Evolutionary conservation across 2,888 invertebrate species (phyloP), one percentile per base, ranked within the genome.

Genomic region (Tiliacea aurago): DNA sequence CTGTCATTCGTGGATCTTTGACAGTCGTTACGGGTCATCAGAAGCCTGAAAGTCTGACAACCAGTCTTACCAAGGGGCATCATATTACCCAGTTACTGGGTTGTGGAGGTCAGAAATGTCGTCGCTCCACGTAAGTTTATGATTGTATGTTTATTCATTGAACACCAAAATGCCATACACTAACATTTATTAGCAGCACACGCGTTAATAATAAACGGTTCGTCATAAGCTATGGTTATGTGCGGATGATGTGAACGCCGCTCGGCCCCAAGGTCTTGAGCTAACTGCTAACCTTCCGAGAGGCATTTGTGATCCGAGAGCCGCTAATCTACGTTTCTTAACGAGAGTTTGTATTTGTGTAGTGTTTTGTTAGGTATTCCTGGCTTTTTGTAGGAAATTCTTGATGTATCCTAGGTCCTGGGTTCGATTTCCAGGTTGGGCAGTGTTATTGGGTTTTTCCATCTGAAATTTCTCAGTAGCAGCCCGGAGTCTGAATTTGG

Each of bases 251-350:
- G 91, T 90, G 90, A 92, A 90, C 90, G 90, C 88, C 86, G 78
- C 82, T 88, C 84, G 82, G 63, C 76, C 45, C 77, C 92, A 93
- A 93, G 93, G 93, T 89, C 86, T 76, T 41, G 23, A 70, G 73
- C 73, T 81, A 88, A 87, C 80, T 76, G 78, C 71, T 86, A 90
- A 92, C 92, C 92, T 93, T 92, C 91, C 78, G 51, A 78, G 84
- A 90, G 88, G 89, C 87, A 91, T 91, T 92, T 89, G 88, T 92
- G 90, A 92, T 93, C 91, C n/a, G n/a, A 91, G 88, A 90, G 63
- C 89, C 90, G 90, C 90, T 90, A 89, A 89, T 90, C 89, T 90
- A 83, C 76, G 85, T 84, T 86, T 85, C 85, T 82, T 81, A 85
- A 86, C 81, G 70, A 45, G 55, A 61, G 7, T 73, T 63, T 45